Base-by-base conservation (phyloP, 2,888 invertebrate species). In the Patella ulyssiponensis region DNA sequence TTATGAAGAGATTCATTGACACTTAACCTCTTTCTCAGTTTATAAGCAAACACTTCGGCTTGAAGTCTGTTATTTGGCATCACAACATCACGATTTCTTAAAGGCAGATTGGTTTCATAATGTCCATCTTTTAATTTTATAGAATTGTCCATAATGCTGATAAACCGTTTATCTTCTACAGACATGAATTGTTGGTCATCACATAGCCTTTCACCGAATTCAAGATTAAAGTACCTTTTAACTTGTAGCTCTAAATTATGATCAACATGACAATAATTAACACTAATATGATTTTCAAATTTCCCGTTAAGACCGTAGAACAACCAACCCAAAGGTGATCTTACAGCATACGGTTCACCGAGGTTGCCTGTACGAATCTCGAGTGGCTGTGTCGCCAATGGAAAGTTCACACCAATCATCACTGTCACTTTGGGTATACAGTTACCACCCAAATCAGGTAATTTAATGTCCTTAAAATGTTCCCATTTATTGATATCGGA, bases 241-340 rank as follows among this genome's bases (percentile, higher is more conserved):
- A 95, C 27, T 93, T 97, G 85, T 97, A 96, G 92, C 95, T 97
- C 80, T 94, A 95, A 71, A 96, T 97, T 12, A 93, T 97, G 75
- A 96, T 96, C 9, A 5, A 77, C 14, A 2, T 73, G 23, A 7
- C 75, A 52, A 51, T 75, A 80, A 44, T 80, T 20, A 0, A 64
- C 64, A 2, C 73, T 52, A 1, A 23, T 44, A 23, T 56, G 74
- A 3, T 52, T 11, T 9, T 7, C 27, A 17, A 11, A 69, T 17
- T 20, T 23, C 17, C 73, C 64, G 0, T 76, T 27, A 2, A 79
- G 73, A 14, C 79, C 81, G 69, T 79, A 79, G 2, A 79, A 58
- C 9, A 75, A 51, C 81, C 79, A 81, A 3, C 81, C 81, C 2
- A 81, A 71, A 3, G 51, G 20, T 1, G 77, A 79, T 15, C 54